Base-by-base conservation (phyloP, 2,113 vertebrate species). In the Ardeotis arabs region DNA sequence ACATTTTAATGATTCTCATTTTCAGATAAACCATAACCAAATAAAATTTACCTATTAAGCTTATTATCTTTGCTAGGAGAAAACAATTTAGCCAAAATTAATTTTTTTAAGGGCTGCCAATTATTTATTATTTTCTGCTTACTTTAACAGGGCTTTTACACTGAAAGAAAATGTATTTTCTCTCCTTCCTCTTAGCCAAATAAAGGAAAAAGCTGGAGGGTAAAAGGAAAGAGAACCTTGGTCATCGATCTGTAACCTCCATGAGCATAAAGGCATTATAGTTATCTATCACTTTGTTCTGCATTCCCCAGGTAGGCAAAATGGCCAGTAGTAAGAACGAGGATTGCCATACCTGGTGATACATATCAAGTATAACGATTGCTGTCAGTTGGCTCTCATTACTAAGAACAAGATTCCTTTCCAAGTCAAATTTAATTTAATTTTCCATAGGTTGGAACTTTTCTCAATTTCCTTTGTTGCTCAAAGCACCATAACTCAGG, bases 31-130 rank as follows among this genome's bases (percentile, higher is more conserved):
- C 62, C 44, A 67, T 39, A 94, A 73, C 70, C 21, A 95, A 95
- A 93, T 31, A 67, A 90, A 93, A 91, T 72, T 53, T 75, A 35
- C 87, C 45, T 93, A 86, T 93, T 94, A 85, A 81, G 72, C 63
- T 89, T 1, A 94, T 87, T 89, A 85, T 90, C 67, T 97, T 84
- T 88, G 19, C 24, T 27, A 83, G 70, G 33, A 69, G 74, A 85
- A 92, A 80, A 81, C 17, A 76, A 92, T 86, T 95, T 78, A 87
- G 9, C 28, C 39, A 49, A 62, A 87, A 62, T 72, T 55, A 17
- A 44, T 33, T 84, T 83, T 62, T 45, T 23, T 49, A 64, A 24
- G 20, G 22, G 13, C 6, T 2, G 3, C 12, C 87, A 83, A 88
- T 82, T 73, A 28, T 87, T 93, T 94, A 39, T 82, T 84, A 28